phyloP scores from a whole-genome alignment of 2,888 invertebrate genomes.

The Notocelia uddmanniana region DNA sequence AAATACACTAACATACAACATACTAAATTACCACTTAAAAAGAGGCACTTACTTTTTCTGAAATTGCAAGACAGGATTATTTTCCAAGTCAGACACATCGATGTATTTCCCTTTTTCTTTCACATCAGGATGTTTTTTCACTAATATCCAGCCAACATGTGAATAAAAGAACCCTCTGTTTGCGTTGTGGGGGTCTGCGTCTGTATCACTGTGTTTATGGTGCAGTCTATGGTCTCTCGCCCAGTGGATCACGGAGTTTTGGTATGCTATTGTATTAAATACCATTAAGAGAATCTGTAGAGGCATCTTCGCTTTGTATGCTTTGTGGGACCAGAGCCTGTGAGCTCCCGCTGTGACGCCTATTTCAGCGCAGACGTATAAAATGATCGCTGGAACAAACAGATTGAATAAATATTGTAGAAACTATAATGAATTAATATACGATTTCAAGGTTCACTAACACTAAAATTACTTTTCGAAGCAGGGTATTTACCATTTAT shows the following conservation, averaged over 20 bases:
- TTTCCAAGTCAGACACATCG: conserved; percentile 89
- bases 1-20: too few relatives aligned
- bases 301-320: conserved; percentile 63
- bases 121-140: conserved; percentile 91
- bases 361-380: not conserved
- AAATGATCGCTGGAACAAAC: not conserved
- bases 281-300: conserved; percentile 61
- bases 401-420: not conserved
- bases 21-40: too few relatives aligned
- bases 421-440: too few relatives aligned
- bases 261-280: conserved; percentile 60
- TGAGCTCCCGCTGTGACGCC: not conserved
- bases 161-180: conserved; percentile 93
- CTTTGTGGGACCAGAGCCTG: conserved; percentile 57
- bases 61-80: conserved; percentile 89
- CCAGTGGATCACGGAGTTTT: conserved; percentile 86
- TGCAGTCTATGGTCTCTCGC: conserved; percentile 88
- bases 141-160: conserved; percentile 94
- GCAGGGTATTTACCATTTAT: too few relatives aligned
- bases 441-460: too few relatives aligned
- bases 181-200: conserved; percentile 90
- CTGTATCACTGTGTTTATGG: conserved; percentile 91
- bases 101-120: conserved; percentile 88
- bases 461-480: too few relatives aligned
- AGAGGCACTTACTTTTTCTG: conserved; percentile 87